These are phyloP conservation scores for Tarsius wallacei DNA, from an alignment of 2,797 vertebrate genomes.

Conservation along the genomic window DNA sequence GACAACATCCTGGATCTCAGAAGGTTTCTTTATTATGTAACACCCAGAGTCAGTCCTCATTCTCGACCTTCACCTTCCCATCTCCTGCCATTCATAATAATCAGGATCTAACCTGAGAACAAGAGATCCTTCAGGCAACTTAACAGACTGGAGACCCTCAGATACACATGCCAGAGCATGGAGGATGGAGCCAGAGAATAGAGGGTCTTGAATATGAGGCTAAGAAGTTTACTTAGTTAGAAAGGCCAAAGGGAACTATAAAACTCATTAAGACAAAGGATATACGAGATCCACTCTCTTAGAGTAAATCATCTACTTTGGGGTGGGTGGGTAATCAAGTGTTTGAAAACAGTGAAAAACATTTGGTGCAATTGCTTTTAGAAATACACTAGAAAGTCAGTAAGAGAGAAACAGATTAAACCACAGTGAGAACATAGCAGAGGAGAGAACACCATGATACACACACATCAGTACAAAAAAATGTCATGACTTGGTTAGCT, in stretches of 20 bases:
- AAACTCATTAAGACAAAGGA: neutral
- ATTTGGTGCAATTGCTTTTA: neutral
- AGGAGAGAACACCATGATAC: neutral
- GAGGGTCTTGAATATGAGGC: neutral
- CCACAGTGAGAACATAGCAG: neutral
- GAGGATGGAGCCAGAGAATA: neutral
- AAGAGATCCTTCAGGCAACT: neutral
- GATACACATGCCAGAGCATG: neutral
- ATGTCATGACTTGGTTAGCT: neutral
- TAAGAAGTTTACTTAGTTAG: neutral
- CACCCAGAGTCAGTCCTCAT: neutral
- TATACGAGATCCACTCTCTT: neutral
- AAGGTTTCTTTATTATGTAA: neutral
- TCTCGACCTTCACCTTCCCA: neutral
- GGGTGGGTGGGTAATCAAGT: neutral
- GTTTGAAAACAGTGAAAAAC: slow-evolving; percentile 46
- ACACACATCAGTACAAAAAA: neutral
- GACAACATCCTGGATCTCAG: neutral
- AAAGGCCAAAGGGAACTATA: neutral
- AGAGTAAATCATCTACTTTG: neutral
- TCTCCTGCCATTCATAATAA: neutral
- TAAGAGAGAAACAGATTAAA: neutral
- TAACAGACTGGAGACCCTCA: neutral
- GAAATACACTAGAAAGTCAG: neutral
- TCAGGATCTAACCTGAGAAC: neutral